Evolutionary conservation across 1,140 invertebrate species (phyloP), one percentile per base, ranked within the genome.

Genomic region (Aphelenchoides fujianensis): DNA sequence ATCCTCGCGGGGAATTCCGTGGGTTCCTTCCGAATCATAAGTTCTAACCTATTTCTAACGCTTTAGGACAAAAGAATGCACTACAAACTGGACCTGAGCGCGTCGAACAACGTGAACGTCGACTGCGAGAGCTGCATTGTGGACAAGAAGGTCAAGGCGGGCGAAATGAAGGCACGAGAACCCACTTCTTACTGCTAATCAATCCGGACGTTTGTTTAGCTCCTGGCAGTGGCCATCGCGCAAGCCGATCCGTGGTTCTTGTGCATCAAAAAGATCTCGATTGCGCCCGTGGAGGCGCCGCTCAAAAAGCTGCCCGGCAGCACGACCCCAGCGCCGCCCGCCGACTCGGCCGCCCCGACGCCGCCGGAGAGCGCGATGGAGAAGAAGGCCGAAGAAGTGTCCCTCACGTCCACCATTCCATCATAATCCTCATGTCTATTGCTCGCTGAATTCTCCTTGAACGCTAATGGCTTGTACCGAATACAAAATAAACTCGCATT

Each of bases 41-140:
- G n/a, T 5, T 1, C 19, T 0, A 16, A 61, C 1, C 7, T 27
- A 76, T 73, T 31, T 5, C 36, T 0, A 73, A 61, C n/a, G 72
- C 0, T 73, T 73, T 30, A 74, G 72, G 19, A 36, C 19, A 37
- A 66, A 52, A 32, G 32, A 41, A 77, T 73, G 53, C 76, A 74
- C 23, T 76, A 76, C 64, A 67, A 79, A 72, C 59, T 76, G 27
- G 75, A 76, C 31, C 35, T 76, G 64, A 62, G 27, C 12, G 55
- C 53, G n/a, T 76, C 75, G 27, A 73, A 76, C 54, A 79, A 79
- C 61, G 75, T 76, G 27, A 76, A 76, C 62, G 79, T 76, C 31
- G 76, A 76, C 53, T 64, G 75, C 19, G 34, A 78, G 16, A 77
- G 75, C 36, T 63, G 74, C 34, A 57, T 57, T 32, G 69, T 76